Conservation (phyloP, 2,888 invertebrate genomes). For the Monoplex corrugatus region DNA sequence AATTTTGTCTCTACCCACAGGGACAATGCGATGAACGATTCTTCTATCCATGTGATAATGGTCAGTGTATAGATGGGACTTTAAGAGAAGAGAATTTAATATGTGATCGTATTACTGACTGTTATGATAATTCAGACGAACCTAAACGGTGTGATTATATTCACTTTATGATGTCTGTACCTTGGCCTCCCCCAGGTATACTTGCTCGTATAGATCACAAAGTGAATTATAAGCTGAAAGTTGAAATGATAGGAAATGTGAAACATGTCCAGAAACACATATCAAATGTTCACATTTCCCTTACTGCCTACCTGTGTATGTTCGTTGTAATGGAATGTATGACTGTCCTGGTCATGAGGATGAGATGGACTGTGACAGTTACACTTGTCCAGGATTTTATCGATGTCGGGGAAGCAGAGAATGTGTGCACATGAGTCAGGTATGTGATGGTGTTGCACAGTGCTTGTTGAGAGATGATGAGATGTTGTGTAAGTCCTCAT, state of each 20-base stretch:
- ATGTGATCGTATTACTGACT: not conserved
- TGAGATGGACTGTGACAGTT: not conserved
- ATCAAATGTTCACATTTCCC: not conserved
- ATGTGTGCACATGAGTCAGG: not conserved
- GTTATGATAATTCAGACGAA: conserved; percentile 24
- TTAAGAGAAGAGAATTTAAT: not conserved
- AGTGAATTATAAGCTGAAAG: not conserved
- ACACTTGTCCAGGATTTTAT: conserved; percentile 29
- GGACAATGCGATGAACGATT: not conserved
- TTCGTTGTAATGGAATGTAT: conserved; percentile 7
- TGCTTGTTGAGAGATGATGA: conserved; percentile 18
- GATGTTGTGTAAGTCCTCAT: not conserved
- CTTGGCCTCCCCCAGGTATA: not conserved
- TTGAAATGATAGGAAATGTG: not conserved
- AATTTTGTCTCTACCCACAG: not conserved
- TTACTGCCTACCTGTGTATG: conserved; percentile 17
- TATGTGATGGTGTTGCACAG: conserved; percentile 26
- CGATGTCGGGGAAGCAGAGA: not conserved
- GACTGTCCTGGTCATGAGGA: conserved; percentile 36
- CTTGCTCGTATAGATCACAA: not conserved
- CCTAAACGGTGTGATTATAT: not conserved
- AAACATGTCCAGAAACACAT: conserved; percentile 28
- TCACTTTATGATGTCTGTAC: not conserved
- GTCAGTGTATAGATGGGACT: not conserved
- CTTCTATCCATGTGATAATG: not conserved